Conservation (phyloP, 2,888 invertebrate species). For the Biston stratarius region DNA sequence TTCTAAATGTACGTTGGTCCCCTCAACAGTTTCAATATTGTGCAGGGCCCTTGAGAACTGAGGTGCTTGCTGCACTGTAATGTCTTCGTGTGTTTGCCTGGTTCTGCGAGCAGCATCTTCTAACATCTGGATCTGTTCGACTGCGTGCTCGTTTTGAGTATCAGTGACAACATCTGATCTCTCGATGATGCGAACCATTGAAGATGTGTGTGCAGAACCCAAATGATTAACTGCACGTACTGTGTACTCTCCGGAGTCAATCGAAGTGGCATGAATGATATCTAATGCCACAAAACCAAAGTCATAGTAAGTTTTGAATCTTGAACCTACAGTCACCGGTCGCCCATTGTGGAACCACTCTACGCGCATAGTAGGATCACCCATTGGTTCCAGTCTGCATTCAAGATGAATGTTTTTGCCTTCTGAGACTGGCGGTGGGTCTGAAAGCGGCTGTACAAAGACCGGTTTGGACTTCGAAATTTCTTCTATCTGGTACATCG, state of each 20-base stretch:
- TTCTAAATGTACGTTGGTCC: conserved; percentile 96
- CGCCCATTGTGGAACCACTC: conserved; percentile 98
- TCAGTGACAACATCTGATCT: conserved; percentile 94
- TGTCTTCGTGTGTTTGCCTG: conserved; percentile 92
- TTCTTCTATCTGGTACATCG: conserved; percentile 96
- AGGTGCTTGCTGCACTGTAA: conserved; percentile 93
- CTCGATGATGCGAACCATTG: conserved; percentile 94
- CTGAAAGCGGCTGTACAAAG: conserved; percentile 95
- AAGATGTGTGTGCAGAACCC: conserved; percentile 96
- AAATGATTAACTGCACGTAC: conserved; percentile 97
- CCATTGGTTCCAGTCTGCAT: conserved; percentile 97
- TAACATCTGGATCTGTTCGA: conserved; percentile 96
- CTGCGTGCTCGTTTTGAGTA: conserved; percentile 95
- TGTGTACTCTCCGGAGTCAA: conserved; percentile 98
- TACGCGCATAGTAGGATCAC: conserved; percentile 97
- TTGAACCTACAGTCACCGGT: conserved; percentile 94
- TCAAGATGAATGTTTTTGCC: conserved; percentile 96
- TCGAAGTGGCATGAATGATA: conserved; percentile 96
- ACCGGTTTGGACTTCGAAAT: conserved; percentile 98
- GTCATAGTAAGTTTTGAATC: conserved; percentile 98
- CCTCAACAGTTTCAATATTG: conserved; percentile 95
- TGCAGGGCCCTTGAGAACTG: conserved; percentile 95
- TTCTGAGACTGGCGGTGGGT: conserved; percentile 94
- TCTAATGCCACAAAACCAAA: conserved; percentile 99
- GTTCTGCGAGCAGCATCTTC: conserved; percentile 92